phyloP scores from a whole-genome alignment of 2,888 invertebrate species.

The Laothoe populi region DNA sequence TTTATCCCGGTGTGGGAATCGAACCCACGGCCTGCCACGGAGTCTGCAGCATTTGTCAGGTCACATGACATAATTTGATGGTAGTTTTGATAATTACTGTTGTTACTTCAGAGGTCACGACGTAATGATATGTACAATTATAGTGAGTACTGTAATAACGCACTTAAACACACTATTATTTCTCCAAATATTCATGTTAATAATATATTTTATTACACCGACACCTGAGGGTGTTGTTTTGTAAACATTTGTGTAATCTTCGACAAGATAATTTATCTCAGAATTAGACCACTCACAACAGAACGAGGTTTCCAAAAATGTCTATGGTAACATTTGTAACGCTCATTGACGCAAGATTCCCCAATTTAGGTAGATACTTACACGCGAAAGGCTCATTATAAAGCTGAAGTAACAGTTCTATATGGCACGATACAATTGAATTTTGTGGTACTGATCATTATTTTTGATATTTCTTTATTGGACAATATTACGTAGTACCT shows the following conservation, averaged over 20 bases:
- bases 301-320: neutral
- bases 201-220: neutral
- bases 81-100: no score
- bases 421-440: constrained; percentile 13
- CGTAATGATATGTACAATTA: no score
- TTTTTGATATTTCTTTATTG: neutral
- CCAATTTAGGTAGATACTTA: constrained; percentile 21
- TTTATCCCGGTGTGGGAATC: no score
- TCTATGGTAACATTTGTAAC: constrained; percentile 25
- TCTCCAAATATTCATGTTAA: neutral
- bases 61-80: no score
- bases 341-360: constrained; percentile 24
- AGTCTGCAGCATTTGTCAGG: no score
- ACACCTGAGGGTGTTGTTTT: neutral
- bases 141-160: neutral
- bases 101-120: no score
- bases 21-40: no score
- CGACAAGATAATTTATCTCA: neutral
- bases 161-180: neutral
- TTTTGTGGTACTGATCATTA: neutral
- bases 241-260: constrained; percentile 4
- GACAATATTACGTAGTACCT: no score
- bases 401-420: neutral
- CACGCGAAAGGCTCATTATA: constrained; percentile 23
- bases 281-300: constrained; percentile 9